phyloP scores from a whole-genome alignment of 2,888 invertebrate genomes.

The Balanococcus diminutus region DNA sequence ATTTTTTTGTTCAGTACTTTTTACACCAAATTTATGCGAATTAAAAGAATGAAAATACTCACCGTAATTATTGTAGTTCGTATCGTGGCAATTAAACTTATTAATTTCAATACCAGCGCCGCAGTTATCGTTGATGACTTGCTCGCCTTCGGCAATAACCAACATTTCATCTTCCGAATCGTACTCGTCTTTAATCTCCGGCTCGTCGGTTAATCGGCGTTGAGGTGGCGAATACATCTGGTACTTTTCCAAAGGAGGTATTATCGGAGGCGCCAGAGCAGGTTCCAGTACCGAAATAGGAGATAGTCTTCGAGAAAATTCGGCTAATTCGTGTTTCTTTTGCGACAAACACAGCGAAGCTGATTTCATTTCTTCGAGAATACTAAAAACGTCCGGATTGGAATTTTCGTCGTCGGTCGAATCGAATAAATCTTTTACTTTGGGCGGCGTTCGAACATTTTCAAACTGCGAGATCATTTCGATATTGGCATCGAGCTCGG shows the following conservation, averaged over 20 bases:
- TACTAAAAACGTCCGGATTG: neutral
- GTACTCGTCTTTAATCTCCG: neutral
- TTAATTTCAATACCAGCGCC: constrained; percentile 14
- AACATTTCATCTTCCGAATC: constrained; percentile 14
- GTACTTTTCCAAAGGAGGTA: neutral
- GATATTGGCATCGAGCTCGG: neutral
- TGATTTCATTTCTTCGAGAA: neutral
- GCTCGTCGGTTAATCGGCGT: neutral
- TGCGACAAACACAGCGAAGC: neutral
- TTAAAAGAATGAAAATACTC: neutral
- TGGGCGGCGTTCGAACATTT: neutral
- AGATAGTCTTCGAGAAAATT: neutral
- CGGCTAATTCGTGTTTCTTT: neutral
- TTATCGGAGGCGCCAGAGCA: neutral
- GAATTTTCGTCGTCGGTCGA: neutral
- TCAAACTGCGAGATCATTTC: neutral
- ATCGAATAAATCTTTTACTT: constrained; percentile 17
- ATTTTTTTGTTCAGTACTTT: neutral
- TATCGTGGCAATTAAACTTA: constrained; percentile 9
- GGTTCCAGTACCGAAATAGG: neutral
- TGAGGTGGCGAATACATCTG: neutral
- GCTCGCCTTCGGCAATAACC: neutral
- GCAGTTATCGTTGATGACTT: neutral
- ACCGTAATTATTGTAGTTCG: neutral
- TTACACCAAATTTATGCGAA: too few species aligned